Conservation (phyloP, 2,888 invertebrate species). For the Mycalesis mineus region DNA sequence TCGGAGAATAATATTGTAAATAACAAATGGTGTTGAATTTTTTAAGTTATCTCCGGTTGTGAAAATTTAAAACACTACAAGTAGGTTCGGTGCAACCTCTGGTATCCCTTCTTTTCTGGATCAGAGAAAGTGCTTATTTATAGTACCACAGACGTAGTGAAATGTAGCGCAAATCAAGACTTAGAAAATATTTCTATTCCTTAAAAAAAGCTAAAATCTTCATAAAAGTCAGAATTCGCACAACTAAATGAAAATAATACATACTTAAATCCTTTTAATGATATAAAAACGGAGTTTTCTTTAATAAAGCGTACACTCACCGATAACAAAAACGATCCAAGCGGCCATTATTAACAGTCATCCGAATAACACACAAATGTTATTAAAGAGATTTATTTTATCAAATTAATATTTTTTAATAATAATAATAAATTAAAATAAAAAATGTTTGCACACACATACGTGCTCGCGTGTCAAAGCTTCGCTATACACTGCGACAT, state of each 20-base stretch:
- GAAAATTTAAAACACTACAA: slow-evolving; percentile 1
- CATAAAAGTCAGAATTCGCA: neutral
- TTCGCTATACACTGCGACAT: slow-evolving; percentile 31
- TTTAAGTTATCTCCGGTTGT: neutral
- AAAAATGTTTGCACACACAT: slow-evolving; percentile 9
- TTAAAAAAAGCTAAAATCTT: neutral
- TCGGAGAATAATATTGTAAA: no score
- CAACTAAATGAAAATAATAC: neutral
- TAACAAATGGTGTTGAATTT: neutral
- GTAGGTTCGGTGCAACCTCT: slow-evolving; percentile 17
- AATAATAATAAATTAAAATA: neutral
- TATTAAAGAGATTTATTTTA: no score
- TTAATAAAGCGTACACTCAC: slow-evolving; percentile 13
- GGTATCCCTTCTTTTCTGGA: slow-evolving; percentile 16
- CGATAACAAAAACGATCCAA: slow-evolving; percentile 19
- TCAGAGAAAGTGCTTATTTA: slow-evolving; percentile 28
- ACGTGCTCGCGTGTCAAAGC: slow-evolving; percentile 31
- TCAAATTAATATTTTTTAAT: no score
- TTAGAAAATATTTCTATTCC: neutral
- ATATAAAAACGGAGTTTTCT: neutral
- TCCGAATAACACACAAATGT: neutral
- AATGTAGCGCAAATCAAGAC: slow-evolving; percentile 19
- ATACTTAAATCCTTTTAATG: neutral
- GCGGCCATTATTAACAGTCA: slow-evolving; percentile 12
- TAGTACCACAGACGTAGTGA: slow-evolving; percentile 14